Percentiles rank a stretch among this genome's conserved stretches.
Evolutionary conservation across 2,797 vertebrate genomes (phyloP).

Genomic region (Sebastiscus albofasciatus): DNA sequence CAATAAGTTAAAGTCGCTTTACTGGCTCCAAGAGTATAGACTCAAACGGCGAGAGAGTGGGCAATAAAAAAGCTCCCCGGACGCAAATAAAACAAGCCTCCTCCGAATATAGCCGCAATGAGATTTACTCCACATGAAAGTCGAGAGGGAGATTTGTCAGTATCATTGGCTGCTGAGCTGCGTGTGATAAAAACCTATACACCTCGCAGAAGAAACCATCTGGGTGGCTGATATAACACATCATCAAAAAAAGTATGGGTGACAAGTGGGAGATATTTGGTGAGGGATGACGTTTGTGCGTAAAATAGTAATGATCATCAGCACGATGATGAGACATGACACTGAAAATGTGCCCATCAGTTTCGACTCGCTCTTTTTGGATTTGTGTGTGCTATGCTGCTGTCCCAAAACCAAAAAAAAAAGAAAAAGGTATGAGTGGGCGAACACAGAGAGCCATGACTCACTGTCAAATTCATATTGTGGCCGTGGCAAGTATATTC

Average conservation of each 20-base stretch:
- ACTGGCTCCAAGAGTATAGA: constrained; percentile 48
- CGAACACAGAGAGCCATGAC: constrained; percentile 63
- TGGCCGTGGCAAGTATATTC: constrained; percentile 65
- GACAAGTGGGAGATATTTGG: constrained; percentile 37
- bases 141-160: constrained; percentile 42
- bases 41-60: constrained; percentile 24
- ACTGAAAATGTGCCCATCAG: constrained; percentile 18
- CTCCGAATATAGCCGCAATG: constrained; percentile 33
- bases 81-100: constrained; percentile 59
- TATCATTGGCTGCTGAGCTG: constrained; percentile 18
- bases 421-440: constrained; percentile 59
- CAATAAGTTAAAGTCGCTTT: constrained; percentile 53
- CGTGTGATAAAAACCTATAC: constrained; percentile 19
- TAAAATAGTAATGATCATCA: not conserved
- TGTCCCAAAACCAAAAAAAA: constrained; percentile 28
- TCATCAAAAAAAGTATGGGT: constrained; percentile 11
- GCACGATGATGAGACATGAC: not conserved
- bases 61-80: constrained; percentile 59
- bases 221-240: constrained; percentile 41
- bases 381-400: constrained; percentile 23
- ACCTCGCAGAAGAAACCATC: constrained; percentile 12
- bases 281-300: constrained; percentile 22
- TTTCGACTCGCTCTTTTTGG: constrained; percentile 43
- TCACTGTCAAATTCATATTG: constrained; percentile 73
- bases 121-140: constrained; percentile 54